A percentile compares a stretch with the other conserved stretches of the same genome.
These are phyloP conservation scores for Nyctibius grandis DNA, from an alignment of 2,797 vertebrate genomes.

Conservation along the genomic window DNA sequence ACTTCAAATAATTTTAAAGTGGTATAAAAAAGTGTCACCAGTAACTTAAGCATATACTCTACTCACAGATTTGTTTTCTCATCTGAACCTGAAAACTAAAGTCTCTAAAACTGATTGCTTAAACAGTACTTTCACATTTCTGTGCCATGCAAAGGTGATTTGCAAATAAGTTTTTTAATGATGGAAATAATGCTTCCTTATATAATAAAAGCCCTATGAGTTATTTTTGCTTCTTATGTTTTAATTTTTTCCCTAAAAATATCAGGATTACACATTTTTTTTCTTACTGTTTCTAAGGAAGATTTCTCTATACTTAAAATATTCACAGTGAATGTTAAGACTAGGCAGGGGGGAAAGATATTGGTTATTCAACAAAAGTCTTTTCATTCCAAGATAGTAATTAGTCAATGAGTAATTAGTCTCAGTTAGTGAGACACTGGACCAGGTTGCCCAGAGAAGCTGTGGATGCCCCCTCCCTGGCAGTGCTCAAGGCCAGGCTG, in stretches of 20 bases:
- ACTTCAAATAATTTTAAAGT: background rate
- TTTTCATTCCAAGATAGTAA: background rate
- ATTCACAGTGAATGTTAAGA: background rate
- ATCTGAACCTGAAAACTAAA: background rate
- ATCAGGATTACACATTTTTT: background rate
- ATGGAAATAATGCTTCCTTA: background rate
- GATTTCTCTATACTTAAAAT: background rate
- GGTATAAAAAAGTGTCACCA: background rate
- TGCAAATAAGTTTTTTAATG: background rate
- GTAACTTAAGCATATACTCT: background rate
- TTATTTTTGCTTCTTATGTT: background rate
- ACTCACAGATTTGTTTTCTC: background rate
- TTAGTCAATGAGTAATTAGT: too few relatives aligned
- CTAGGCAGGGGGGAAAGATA: background rate
- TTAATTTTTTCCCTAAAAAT: background rate
- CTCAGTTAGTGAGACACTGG: too few relatives aligned
- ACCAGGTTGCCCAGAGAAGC: too few relatives aligned
- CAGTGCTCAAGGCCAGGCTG: too few relatives aligned
- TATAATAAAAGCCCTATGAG: background rate
- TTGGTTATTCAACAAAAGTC: background rate
- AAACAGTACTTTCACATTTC: background rate
- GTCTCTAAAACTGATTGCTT: background rate
- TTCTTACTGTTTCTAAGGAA: background rate
- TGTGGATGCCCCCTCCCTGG: too few relatives aligned
- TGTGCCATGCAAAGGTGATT: background rate